Evolutionary conservation across 2,797 vertebrate genomes (phyloP).

Genomic region (Clarias laeviceps): DNA sequence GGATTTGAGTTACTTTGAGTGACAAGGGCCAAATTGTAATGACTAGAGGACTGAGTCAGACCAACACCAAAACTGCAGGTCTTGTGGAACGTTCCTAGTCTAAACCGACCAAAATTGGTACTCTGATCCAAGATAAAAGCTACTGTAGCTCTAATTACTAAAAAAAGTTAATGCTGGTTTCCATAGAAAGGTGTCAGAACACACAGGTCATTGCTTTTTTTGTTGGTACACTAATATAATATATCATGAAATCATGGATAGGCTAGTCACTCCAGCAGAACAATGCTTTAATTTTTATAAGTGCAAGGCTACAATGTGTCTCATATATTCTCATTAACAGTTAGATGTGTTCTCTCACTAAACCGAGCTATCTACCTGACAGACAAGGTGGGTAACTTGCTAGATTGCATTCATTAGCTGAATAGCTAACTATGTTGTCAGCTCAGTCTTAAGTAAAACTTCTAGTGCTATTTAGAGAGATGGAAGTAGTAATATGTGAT

Average conservation of each 20-base stretch:
- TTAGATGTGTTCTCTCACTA: not conserved
- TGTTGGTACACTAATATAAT: not conserved
- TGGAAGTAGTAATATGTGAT: not conserved
- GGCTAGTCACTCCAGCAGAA: not conserved
- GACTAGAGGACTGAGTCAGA: too few relatives aligned
- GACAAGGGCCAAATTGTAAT: too few relatives aligned
- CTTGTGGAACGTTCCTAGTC: too few relatives aligned
- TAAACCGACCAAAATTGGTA: too few relatives aligned
- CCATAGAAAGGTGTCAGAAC: too few relatives aligned
- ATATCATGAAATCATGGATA: not conserved
- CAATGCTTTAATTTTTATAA: not conserved
- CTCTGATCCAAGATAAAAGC: too few relatives aligned
- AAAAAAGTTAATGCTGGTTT: too few relatives aligned
- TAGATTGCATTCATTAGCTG: slow-evolving; percentile 3
- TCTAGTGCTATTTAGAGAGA: not conserved
- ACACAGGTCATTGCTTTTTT: too few relatives aligned
- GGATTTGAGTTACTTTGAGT: too few relatives aligned
- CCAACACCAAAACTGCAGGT: too few relatives aligned
- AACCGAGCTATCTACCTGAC: not conserved
- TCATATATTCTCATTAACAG: slow-evolving; percentile 2
- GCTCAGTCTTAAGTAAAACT: not conserved
- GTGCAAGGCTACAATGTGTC: not conserved
- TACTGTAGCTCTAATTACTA: too few relatives aligned
- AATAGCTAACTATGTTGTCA: not conserved
- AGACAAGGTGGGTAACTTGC: not conserved